phyloP scores from a whole-genome alignment of 2,888 invertebrate species.

The Itoplectis maculator region DNA sequence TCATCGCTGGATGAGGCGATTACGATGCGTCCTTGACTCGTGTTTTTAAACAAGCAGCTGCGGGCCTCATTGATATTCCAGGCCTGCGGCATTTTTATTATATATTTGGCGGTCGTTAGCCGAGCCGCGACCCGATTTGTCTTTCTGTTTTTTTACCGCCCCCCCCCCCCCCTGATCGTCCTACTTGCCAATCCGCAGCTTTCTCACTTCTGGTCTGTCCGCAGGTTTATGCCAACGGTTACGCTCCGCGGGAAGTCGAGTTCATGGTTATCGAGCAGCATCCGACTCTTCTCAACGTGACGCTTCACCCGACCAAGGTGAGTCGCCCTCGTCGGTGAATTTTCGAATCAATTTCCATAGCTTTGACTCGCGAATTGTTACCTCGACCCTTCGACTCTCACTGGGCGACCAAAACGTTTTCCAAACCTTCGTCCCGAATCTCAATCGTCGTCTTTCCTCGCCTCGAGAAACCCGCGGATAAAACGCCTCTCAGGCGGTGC shows the following conservation, averaged over 20 bases:
- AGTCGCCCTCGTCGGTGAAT: conserved; percentile 75
- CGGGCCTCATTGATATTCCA: conserved; percentile 2
- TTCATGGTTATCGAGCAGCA: conserved; percentile 94
- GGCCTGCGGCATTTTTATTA: not conserved
- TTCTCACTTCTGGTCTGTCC: not conserved
- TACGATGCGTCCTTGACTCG: conserved; percentile 3
- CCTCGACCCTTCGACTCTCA: not conserved
- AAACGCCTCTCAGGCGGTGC: not conserved
- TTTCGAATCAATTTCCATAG: not conserved
- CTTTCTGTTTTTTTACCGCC: not conserved
- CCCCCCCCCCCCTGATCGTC: not conserved
- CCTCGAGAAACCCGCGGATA: not conserved
- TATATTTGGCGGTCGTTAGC: not conserved
- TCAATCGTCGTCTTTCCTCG: not conserved
- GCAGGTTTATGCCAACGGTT: conserved; percentile 94
- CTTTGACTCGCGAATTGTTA: not conserved
- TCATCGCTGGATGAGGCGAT: not conserved
- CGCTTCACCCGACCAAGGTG: conserved; percentile 92
- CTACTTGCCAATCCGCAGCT: not conserved
- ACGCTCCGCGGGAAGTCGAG: conserved; percentile 92
- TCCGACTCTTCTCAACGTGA: conserved; percentile 94
- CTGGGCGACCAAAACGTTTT: not conserved
- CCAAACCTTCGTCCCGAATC: not conserved
- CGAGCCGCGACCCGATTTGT: not conserved
- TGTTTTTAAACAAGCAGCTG: conserved; percentile 18